Conservation (phyloP, 2,888 invertebrate genomes). For the Sphinx pinastri region DNA sequence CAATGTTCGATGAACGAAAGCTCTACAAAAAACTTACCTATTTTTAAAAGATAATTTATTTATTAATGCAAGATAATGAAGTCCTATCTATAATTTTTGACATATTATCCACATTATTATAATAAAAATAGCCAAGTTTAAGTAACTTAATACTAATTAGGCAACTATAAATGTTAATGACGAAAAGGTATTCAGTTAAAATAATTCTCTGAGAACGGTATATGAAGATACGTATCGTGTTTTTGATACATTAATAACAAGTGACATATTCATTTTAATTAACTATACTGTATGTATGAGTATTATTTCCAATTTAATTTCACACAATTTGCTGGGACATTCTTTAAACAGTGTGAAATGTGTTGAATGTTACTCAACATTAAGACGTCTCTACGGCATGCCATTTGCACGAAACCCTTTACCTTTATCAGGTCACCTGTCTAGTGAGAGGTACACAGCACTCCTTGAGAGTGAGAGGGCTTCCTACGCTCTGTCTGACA, state of each 20-base stretch:
- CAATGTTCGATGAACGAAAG: no score
- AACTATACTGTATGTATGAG: not conserved
- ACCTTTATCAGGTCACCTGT: conserved; percentile 6
- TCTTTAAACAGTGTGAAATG: not conserved
- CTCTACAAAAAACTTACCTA: not conserved
- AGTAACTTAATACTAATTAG: conserved; percentile 1
- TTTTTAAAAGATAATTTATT: not conserved
- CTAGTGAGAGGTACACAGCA: not conserved
- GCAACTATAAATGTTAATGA: not conserved
- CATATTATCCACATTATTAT: not conserved
- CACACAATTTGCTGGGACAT: no score
- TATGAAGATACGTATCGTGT: not conserved
- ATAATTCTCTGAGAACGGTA: not conserved
- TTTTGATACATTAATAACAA: not conserved
- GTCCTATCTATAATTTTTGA: not conserved
- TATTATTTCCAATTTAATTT: not conserved
- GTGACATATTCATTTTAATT: conserved; percentile 1
- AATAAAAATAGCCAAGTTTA: not conserved
- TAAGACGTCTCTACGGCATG: not conserved
- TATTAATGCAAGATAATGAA: not conserved
- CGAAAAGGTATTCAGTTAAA: not conserved
- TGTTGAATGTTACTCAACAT: not conserved
- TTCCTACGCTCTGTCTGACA: conserved; percentile 9
- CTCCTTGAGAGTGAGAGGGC: not conserved
- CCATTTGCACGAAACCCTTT: conserved; percentile 19